These are phyloP conservation scores for Volucella inanis DNA, from an alignment of 2,888 invertebrate species.

Conservation along the genomic window DNA sequence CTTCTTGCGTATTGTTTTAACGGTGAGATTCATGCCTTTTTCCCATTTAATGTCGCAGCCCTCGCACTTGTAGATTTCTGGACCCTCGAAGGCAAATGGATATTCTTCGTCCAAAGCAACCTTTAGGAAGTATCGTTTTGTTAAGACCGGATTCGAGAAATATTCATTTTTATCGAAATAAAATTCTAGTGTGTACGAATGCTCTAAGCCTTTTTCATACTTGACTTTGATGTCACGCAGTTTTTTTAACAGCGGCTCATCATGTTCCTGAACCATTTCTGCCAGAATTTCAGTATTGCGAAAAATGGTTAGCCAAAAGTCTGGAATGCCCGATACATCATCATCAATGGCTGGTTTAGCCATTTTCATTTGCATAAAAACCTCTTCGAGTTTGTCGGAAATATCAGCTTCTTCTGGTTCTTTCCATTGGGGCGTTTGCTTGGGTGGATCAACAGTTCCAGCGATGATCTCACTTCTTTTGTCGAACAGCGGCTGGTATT, in stretches of 20 bases:
- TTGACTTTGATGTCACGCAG: conserved; percentile 82
- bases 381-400: conserved; percentile 84
- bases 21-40: conserved; percentile 97
- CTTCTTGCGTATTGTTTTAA: conserved; percentile 98
- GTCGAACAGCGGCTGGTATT: conserved; percentile 81
- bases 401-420: conserved; percentile 90
- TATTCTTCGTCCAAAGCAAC: conserved; percentile 92
- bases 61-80: conserved; percentile 84
- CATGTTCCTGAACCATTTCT: conserved; percentile 95
- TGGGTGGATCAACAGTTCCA: conserved; percentile 91
- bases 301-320: conserved; percentile 95
- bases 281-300: conserved; percentile 94
- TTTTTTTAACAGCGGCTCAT: conserved; percentile 84
- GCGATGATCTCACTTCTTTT: conserved; percentile 80
- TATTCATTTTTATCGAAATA: conserved; percentile 96
- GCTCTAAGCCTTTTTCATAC: conserved; percentile 82
- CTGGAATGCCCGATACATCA: conserved; percentile 92
- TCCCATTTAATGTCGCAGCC: conserved; percentile 99
- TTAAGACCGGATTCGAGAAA: conserved; percentile 92
- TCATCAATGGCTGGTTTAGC: conserved; percentile 91
- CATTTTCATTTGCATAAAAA: conserved; percentile 74
- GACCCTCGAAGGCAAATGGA: conserved; percentile 98
- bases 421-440: conserved; percentile 93
- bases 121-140: conserved; percentile 97
- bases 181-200: conserved; percentile 90